These are phyloP conservation scores for Rhopalosiphum nymphaeae DNA, from an alignment of 2,888 invertebrate species.

Conservation along the genomic window DNA sequence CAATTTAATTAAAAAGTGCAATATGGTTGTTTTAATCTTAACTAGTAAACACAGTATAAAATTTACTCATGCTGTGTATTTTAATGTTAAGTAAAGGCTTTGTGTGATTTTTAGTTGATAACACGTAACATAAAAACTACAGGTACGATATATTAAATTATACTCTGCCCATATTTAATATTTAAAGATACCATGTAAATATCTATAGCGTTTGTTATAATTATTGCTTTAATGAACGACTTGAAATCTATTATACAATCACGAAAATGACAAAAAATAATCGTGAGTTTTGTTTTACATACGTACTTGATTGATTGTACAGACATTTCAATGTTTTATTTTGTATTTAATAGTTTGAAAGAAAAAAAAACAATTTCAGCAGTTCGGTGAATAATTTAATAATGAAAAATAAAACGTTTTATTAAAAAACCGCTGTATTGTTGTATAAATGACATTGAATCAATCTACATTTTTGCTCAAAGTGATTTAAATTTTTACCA, in stretches of 20 bases:
- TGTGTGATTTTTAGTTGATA: not conserved
- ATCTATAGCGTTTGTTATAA: not conserved
- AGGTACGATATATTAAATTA: not conserved
- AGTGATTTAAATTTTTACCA: not conserved
- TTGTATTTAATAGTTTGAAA: not conserved
- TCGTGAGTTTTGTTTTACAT: not conserved
- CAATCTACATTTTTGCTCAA: not conserved
- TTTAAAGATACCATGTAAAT: not conserved
- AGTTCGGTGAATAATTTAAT: not conserved
- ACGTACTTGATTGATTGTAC: not conserved
- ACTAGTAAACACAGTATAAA: not conserved
- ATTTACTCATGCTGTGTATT: not conserved
- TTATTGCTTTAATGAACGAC: not conserved
- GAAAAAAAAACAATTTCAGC: not conserved
- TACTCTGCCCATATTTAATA: not conserved
- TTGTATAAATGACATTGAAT: not conserved
- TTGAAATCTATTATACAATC: not conserved
- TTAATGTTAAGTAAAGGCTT: not conserved
- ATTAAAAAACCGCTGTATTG: not conserved
- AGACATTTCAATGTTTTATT: not conserved
- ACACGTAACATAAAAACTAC: not conserved
- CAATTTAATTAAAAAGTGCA: slow-evolving; percentile 40
- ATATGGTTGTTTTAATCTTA: not conserved
- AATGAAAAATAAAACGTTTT: not conserved
- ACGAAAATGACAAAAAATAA: not conserved